These are phyloP conservation scores for Hypselothyrea guttata DNA, from an alignment of 2,888 invertebrate species.

Conservation along the genomic window DNA sequence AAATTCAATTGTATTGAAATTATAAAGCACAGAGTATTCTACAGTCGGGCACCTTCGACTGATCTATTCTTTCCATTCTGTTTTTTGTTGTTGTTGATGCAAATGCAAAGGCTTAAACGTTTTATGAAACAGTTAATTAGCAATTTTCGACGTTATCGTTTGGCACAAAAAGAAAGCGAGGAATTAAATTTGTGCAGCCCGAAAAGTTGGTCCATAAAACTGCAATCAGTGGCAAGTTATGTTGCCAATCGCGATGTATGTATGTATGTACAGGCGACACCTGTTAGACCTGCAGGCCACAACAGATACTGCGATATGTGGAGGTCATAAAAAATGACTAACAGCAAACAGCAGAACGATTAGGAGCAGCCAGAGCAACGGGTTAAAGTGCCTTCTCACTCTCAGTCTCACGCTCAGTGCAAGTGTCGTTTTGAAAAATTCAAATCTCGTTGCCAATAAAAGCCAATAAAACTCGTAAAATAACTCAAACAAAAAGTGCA, in stretches of 20 bases:
- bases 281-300: slow-evolving; percentile 71
- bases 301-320: slow-evolving; percentile 28
- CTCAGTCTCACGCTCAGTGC: slow-evolving; percentile 30
- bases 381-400: slow-evolving; percentile 6
- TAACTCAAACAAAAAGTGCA: slow-evolving; percentile 63
- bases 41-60: no score
- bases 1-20: no score
- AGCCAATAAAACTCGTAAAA: slow-evolving; percentile 79
- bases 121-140: slow-evolving; percentile 66
- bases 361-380: slow-evolving; percentile 32
- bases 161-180: slow-evolving; percentile 32
- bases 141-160: slow-evolving; percentile 60
- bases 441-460: slow-evolving; percentile 77
- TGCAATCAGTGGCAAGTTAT: slow-evolving; percentile 79
- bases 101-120: slow-evolving; percentile 50
- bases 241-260: slow-evolving; percentile 52
- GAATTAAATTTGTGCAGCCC: no score
- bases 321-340: slow-evolving; percentile 80
- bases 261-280: slow-evolving; percentile 61
- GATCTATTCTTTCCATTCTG: no score
- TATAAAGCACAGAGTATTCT: no score
- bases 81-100: no score
- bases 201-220: slow-evolving; percentile 78
- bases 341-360: slow-evolving; percentile 59
- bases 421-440: slow-evolving; percentile 75